A percentile compares a stretch with the other conserved stretches of the same genome.
phyloP scores from a whole-genome alignment of 2,888 invertebrate genomes.

The Macropis europaea region DNA sequence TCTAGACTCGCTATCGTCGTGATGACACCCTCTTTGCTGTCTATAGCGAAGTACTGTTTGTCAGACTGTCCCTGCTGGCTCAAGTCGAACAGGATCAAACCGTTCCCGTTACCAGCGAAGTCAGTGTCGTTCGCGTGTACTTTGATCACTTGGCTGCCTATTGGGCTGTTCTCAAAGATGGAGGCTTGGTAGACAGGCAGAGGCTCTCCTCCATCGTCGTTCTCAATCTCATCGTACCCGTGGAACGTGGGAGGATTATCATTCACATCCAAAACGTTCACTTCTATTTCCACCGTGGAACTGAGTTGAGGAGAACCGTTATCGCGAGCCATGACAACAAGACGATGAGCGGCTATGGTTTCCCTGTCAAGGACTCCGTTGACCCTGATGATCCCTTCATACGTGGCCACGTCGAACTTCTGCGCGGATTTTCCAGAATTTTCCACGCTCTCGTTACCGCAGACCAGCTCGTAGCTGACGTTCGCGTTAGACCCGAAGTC shows the following conservation, averaged over 20 bases:
- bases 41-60: slow-evolving; percentile 86
- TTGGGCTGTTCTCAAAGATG: slow-evolving; percentile 87
- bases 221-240: slow-evolving; percentile 85
- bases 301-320: slow-evolving; percentile 85
- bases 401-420: slow-evolving; percentile 84
- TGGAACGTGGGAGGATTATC: slow-evolving; percentile 91
- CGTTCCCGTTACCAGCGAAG: slow-evolving; percentile 92
- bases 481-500: slow-evolving; percentile 91
- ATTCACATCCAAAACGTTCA: slow-evolving; percentile 91
- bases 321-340: slow-evolving; percentile 88
- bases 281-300: slow-evolving; percentile 88
- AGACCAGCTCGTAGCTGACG: slow-evolving; percentile 85
- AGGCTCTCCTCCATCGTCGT: slow-evolving; percentile 74
- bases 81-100: slow-evolving; percentile 89
- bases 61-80: slow-evolving; percentile 82
- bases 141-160: slow-evolving; percentile 88
- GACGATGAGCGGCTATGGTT: slow-evolving; percentile 85
- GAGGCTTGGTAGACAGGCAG: slow-evolving; percentile 89
- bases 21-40: slow-evolving; percentile 91
- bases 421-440: slow-evolving; percentile 78
- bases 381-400: slow-evolving; percentile 86
- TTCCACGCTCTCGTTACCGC: slow-evolving; percentile 77
- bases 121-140: slow-evolving; percentile 93
- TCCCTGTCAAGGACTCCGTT: slow-evolving; percentile 90
- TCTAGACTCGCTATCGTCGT: slow-evolving; percentile 88